A percentile compares a stretch with the other conserved stretches of the same genome.
phyloP scores from a whole-genome alignment of 2,888 invertebrate species.

The Galeopsomyia nigrocyanea region DNA sequence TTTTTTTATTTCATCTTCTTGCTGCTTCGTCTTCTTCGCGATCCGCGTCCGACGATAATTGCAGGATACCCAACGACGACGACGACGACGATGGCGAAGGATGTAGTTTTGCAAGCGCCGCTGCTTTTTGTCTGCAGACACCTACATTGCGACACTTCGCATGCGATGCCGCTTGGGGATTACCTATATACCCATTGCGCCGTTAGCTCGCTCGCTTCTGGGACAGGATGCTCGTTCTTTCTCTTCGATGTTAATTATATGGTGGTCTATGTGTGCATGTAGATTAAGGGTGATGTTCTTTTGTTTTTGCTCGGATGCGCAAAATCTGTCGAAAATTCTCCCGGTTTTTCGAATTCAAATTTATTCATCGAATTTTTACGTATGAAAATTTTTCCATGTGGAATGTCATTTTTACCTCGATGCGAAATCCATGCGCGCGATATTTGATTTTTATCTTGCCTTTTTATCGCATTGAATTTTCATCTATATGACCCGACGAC shows the following conservation, averaged over 20 bases:
- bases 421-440: too few relatives aligned
- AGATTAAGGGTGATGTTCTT: too few relatives aligned
- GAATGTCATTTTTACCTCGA: too few relatives aligned
- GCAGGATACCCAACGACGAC: conserved; percentile 16
- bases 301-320: too few relatives aligned
- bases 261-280: too few relatives aligned
- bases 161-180: neutral
- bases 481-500: too few relatives aligned
- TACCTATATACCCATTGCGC: neutral
- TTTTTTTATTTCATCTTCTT: neutral
- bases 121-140: conserved; percentile 5
- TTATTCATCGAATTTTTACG: too few relatives aligned
- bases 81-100: neutral
- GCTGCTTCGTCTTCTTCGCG: neutral
- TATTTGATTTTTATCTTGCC: too few relatives aligned
- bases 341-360: too few relatives aligned
- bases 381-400: too few relatives aligned
- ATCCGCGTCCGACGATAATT: conserved; percentile 34
- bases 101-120: conserved; percentile 33
- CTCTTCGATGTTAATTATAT: neutral
- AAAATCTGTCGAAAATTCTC: too few relatives aligned
- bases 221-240: neutral
- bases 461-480: too few relatives aligned
- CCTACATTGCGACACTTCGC: neutral
- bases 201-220: neutral